Base-by-base conservation (phyloP, 30 jellyfish, hydroid and myxozoan species). In the Haliclystus octoradiatus region DNA sequence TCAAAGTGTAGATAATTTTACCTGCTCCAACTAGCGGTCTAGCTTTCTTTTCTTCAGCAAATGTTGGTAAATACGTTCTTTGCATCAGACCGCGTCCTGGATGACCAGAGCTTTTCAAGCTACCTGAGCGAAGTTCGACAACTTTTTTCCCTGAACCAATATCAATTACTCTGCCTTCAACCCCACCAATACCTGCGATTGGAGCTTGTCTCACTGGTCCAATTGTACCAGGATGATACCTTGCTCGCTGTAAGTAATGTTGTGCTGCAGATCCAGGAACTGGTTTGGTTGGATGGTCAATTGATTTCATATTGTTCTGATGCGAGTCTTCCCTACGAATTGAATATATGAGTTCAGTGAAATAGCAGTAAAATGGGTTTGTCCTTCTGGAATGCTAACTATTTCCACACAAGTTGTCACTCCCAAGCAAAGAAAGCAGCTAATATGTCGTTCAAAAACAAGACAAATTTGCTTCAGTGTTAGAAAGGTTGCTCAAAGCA, bases 161-260 rank as follows among this genome's bases (percentile, higher is more conserved):
- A 61, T 88, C 97, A 49, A 79, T 68, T 25, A 88, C 94, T 40
- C 91, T 84, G 5, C 94, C 97, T 63, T 88, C 97, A 9, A 88
- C 71, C 23, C 33, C 52, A 23, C 84, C 93, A 79, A 79, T 79
- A 52, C 92, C 93, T 72, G 80, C 87, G 28, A 70, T 47, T 1
- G 82, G 85, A 12, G 91, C 86, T 26, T 76, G 63, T 35, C 95
- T 94, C n/a, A n/a, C n/a, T n/a, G n/a, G n/a, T n/a, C n/a, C n/a
- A n/a, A n/a, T n/a, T 23, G 93, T 95, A 27, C 97, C 97, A 2
- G 97, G 97, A 31, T 88, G 81, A 74, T 88, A 88, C 32, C 97
- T 76, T 19, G 97, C 71, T 27, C 90, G 72, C 50, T 88, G 95
- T 67, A 88, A 26, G 62, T 88, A 88, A 67, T 80, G 94, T 72